Evolutionary conservation across 64 coral and sea anemone species (phyloP).

Genomic region (Anthopleura sola): DNA sequence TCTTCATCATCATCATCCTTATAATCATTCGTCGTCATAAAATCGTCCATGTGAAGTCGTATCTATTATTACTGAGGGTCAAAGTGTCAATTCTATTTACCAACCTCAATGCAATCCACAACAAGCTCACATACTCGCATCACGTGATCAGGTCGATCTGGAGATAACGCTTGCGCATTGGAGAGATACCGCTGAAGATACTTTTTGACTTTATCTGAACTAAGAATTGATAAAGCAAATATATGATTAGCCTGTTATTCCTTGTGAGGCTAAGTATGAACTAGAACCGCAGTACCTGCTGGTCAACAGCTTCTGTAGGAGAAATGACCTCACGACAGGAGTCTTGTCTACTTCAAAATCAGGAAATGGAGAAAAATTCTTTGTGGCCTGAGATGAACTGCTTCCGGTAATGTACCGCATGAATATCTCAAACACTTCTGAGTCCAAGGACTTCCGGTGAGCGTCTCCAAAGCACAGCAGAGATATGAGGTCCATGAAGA

Average conservation of each 20-base stretch:
- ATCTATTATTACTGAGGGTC: too few species aligned
- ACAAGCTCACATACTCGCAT: conserved; percentile 54
- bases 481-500: conserved; percentile 85
- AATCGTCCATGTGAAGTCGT: too few species aligned
- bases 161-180: conserved; percentile 30
- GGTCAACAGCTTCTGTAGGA: conserved; percentile 67
- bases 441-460: conserved; percentile 2
- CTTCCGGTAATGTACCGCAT: conserved; percentile 60
- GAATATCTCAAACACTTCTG: conserved; percentile 52
- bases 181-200: conserved; percentile 52
- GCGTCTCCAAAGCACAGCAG: conserved; percentile 65
- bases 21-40: too few species aligned
- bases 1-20: too few species aligned
- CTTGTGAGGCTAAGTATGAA: background rate
- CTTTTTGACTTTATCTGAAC: conserved; percentile 22
- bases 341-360: conserved; percentile 67
- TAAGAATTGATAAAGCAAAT: background rate
- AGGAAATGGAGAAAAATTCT: conserved; percentile 77
- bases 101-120: conserved; percentile 54
- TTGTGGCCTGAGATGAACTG: conserved; percentile 28
- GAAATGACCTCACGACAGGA: conserved; percentile 78
- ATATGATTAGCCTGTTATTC: background rate
- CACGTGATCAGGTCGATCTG: conserved; percentile 27
- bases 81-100: background rate
- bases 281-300: conserved; percentile 5